Conservation (phyloP, 2,888 invertebrate species). For the Microplitis deprimator region DNA sequence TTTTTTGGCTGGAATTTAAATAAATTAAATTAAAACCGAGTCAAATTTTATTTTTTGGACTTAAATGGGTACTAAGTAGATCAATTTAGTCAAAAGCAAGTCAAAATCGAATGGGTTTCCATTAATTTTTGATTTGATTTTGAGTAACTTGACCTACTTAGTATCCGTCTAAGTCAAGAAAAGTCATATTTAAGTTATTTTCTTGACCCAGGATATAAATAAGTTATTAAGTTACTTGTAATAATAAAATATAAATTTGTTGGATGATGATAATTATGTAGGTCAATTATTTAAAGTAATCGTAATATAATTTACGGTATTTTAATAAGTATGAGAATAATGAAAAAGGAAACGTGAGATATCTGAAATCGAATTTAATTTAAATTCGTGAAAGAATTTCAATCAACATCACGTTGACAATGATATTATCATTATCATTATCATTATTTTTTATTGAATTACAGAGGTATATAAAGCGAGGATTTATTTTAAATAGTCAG, state of each 20-base stretch:
- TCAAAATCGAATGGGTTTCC: no score
- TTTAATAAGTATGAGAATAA: neutral
- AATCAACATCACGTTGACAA: neutral
- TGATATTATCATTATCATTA: neutral
- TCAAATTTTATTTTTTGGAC: no score
- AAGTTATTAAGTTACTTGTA: no score
- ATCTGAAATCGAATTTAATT: neutral
- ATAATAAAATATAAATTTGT: no score
- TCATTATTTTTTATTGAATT: neutral
- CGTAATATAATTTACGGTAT: neutral
- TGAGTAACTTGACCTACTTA: no score
- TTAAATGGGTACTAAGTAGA: neutral
- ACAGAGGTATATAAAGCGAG: neutral
- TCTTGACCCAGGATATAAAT: no score
- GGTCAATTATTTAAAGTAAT: neutral
- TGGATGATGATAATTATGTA: neutral
- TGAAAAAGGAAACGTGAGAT: conserved; percentile 1
- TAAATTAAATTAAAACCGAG: no score
- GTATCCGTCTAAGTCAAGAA: no score
- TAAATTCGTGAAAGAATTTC: conserved; percentile 6
- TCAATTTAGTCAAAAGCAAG: neutral
- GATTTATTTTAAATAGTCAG: neutral
- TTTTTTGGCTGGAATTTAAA: no score
- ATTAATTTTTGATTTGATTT: no score
- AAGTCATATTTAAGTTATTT: no score